These are phyloP conservation scores for Capreolus pygargus DNA, from an alignment of 2,113 vertebrate species.

Conservation along the genomic window DNA sequence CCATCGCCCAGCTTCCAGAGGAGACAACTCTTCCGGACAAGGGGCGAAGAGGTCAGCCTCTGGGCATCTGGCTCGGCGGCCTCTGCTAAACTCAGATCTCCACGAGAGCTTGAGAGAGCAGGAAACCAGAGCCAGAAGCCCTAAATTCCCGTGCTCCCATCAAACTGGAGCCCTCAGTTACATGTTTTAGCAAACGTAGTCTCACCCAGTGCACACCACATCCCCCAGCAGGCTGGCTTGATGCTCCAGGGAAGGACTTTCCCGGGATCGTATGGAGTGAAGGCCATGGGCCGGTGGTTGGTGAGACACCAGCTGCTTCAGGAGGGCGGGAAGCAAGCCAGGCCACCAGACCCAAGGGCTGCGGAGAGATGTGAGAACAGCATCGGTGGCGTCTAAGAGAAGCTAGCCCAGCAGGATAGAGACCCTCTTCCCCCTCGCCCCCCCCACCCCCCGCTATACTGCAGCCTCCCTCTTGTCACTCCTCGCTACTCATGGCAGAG, in stretches of 20 bases:
- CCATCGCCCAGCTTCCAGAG: background rate
- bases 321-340: background rate
- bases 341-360: background rate
- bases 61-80: background rate
- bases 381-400: background rate
- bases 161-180: background rate
- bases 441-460: background rate
- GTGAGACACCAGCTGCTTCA: constrained; percentile 52
- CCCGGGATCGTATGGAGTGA: background rate
- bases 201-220: constrained; percentile 11
- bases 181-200: background rate
- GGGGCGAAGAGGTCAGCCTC: background rate
- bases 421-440: background rate
- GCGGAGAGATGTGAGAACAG: background rate
- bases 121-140: background rate
- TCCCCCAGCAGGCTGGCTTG: constrained; percentile 33
- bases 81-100: background rate
- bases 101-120: background rate
- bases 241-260: background rate
- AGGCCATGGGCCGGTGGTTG: background rate
- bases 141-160: background rate
- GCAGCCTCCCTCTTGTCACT: background rate
- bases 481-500: background rate
- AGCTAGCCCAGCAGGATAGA: background rate
- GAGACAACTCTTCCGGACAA: background rate